Percentiles rank a stretch among this genome's conserved stretches.
Evolutionary conservation across 2,113 vertebrate species (phyloP).

Genomic region (Galbula dea): DNA sequence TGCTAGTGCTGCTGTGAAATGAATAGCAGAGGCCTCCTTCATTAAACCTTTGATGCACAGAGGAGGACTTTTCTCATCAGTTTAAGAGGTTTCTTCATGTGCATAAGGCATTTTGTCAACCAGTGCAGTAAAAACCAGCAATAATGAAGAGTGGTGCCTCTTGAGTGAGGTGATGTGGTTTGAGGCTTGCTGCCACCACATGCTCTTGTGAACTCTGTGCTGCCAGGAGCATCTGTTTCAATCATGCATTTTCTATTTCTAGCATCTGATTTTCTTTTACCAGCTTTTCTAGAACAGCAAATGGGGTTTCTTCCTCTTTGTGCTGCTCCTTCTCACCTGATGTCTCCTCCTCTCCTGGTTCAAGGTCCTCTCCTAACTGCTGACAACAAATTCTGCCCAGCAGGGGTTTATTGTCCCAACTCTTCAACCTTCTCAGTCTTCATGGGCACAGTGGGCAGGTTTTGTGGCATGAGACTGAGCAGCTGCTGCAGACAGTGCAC

Average conservation of each 20-base stretch:
- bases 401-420: neutral
- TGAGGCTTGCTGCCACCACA: neutral
- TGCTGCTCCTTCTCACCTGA: neutral
- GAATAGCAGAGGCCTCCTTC: neutral
- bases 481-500: neutral
- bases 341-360: neutral
- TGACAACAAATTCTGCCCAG: neutral
- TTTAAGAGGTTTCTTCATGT: neutral
- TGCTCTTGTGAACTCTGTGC: neutral
- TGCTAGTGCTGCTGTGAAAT: neutral
- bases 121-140: neutral
- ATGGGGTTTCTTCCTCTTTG: neutral
- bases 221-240: neutral
- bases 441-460: neutral
- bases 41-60: neutral
- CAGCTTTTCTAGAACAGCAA: neutral
- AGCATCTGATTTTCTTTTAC: neutral
- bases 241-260: neutral
- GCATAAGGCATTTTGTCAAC: neutral
- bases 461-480: neutral
- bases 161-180: neutral
- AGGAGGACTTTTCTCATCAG: neutral
- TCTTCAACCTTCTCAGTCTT: neutral
- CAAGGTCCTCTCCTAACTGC: neutral
- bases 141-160: neutral